These are phyloP conservation scores for Drosophila lini DNA, from an alignment of 1,140 invertebrate species.

Conservation along the genomic window DNA sequence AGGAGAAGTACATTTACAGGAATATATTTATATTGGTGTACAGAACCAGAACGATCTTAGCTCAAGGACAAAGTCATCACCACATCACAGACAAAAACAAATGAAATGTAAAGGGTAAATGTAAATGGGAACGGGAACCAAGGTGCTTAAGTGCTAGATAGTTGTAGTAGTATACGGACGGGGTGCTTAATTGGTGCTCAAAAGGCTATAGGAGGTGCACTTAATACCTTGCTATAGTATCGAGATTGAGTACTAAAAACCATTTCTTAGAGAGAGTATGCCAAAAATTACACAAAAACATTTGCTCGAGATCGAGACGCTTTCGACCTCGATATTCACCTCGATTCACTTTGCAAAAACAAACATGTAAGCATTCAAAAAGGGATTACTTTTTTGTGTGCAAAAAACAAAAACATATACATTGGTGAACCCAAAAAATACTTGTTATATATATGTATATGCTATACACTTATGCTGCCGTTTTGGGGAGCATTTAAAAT, in stretches of 20 bases:
- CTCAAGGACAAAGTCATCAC: conserved; percentile 69
- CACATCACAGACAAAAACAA: conserved; percentile 73
- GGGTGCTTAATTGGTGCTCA: conserved; percentile 73
- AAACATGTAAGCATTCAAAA: conserved; percentile 83
- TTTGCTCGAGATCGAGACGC: conserved; percentile 18
- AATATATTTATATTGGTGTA: conserved; percentile 25
- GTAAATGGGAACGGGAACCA: conserved; percentile 36
- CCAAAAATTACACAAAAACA: conserved; percentile 71
- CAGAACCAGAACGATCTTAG: conserved; percentile 67
- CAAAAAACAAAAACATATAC: conserved; percentile 62
- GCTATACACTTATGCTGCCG: conserved; percentile 40
- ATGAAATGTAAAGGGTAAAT: conserved; percentile 28
- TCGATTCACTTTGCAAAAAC: conserved; percentile 65
- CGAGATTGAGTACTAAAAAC: conserved; percentile 36
- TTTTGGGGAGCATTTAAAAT: conserved; percentile 53
- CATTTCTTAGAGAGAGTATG: conserved; percentile 64
- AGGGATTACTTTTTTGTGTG: conserved; percentile 57
- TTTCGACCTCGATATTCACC: conserved; percentile 18
- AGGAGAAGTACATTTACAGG: conserved; percentile 42
- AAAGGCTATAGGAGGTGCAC: conserved; percentile 65
- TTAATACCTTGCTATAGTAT: conserved; percentile 70
- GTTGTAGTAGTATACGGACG: conserved; percentile 43
- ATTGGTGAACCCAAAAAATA: conserved; percentile 17
- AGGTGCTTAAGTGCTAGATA: conserved; percentile 70
- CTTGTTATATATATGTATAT: conserved; percentile 29